A percentile compares a stretch with the other conserved stretches of the same genome.
Evolutionary conservation across 1,140 invertebrate species (phyloP).

Genomic region (Lamellibrachia luymesi): DNA sequence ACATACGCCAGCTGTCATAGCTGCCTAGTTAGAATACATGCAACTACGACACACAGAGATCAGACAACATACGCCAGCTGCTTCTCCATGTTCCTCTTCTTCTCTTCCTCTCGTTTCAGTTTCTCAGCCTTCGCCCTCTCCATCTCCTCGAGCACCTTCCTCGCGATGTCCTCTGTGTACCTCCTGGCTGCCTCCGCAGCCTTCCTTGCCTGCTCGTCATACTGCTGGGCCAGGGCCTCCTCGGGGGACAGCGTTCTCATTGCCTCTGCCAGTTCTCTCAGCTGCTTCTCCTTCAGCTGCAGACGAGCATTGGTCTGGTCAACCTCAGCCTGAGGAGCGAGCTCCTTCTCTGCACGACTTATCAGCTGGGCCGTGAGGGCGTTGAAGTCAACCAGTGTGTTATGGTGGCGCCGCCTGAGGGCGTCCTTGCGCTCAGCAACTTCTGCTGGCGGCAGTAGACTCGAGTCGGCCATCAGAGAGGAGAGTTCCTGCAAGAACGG

Average conservation of each 20-base stretch:
- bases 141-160: conserved; percentile 45
- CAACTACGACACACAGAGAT: conserved; percentile 1
- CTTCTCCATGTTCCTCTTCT: conserved; percentile 41
- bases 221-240: conserved; percentile 36
- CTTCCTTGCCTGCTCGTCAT: conserved; percentile 35
- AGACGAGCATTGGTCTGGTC: conserved; percentile 44
- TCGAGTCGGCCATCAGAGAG: conserved; percentile 45
- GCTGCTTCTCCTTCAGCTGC: conserved; percentile 49
- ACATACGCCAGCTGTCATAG: conserved; percentile 37
- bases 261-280: conserved; percentile 46
- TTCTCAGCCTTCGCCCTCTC: conserved; percentile 42
- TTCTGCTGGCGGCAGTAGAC: conserved; percentile 39
- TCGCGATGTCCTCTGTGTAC: conserved; percentile 40
- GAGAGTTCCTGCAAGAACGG: conserved; percentile 40
- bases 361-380: conserved; percentile 40
- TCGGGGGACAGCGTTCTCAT: conserved; percentile 45
- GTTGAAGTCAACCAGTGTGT: conserved; percentile 43
- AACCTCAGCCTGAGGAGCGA: conserved; percentile 40
- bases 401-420: conserved; percentile 39
- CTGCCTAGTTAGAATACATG: conserved; percentile 13
- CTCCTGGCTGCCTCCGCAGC: conserved; percentile 38
- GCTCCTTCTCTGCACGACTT: conserved; percentile 42
- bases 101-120: conserved; percentile 42
- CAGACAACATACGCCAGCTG: conserved; percentile 38
- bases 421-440: conserved; percentile 42